Evolutionary conservation across 2,113 vertebrate genomes (phyloP).

Genomic region (Zosterops pallidus): DNA sequence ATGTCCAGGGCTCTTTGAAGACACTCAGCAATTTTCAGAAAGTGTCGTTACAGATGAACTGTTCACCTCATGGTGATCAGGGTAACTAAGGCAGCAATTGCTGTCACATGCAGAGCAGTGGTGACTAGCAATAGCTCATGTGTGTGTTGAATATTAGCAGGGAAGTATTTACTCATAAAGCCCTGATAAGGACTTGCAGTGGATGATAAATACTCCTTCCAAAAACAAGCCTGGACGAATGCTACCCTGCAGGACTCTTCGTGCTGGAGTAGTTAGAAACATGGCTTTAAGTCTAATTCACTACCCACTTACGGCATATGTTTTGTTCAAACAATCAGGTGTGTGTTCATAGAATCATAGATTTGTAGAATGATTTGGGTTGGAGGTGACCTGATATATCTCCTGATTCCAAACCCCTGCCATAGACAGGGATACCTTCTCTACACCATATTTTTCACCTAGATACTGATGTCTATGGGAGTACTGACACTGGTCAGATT

Average conservation of each 20-base stretch:
- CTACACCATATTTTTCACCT: neutral
- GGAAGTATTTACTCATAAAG: neutral
- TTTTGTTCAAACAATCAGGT: neutral
- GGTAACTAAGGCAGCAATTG: neutral
- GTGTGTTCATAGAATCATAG: neutral
- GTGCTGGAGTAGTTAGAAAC: neutral
- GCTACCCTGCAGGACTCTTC: too few relatives aligned
- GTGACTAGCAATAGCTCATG: neutral
- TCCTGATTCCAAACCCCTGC: neutral
- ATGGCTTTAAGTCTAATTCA: neutral
- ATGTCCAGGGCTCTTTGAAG: neutral
- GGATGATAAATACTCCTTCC: neutral
- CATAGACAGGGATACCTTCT: neutral
- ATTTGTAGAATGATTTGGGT: neutral
- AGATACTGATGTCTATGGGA: neutral
- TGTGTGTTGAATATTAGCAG: neutral
- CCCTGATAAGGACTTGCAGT: neutral
- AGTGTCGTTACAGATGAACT: neutral
- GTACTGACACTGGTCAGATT: neutral
- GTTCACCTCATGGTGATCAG: neutral
- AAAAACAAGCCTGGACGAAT: neutral
- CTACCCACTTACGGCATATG: neutral
- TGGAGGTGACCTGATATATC: neutral
- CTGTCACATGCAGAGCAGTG: neutral
- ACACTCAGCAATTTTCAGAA: neutral